Base-by-base conservation (phyloP, 2,797 vertebrate species). In the Cheracebus regulus region DNA sequence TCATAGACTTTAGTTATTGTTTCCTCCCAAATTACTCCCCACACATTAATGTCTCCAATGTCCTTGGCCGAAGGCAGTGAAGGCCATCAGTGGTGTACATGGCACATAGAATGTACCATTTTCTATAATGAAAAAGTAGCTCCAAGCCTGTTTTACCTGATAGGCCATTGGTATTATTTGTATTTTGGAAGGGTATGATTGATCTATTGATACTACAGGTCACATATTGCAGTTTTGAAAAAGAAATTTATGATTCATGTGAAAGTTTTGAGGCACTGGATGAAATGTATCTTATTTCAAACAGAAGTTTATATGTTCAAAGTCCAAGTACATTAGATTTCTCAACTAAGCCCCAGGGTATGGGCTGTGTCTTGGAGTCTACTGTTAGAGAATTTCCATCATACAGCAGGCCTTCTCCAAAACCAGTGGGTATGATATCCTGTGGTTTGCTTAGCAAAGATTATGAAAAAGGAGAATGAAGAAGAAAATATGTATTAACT, bases 211-310 rank as follows among this genome's bases (percentile, higher is more conserved):
- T 52, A 46, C 64, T 70, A 22, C 10, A 64, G 72, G 39, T 90
- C 67, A 76, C 3, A 22, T 81, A 72, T 55, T 92, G 1, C 2
- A 22, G 58, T 41, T 79, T 80, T 58, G n/a, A 55, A 41, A 75
- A 94, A 72, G 93, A 93, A 52, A 80, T 33, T 46, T 81, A 14
- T 82, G 83, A 67, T 96, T 91, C 44, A 81, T 70, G 13, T 12
- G 41, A 95, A 91, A 6, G 41, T 92, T 84, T 80, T 78, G 19
- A 81, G 76, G 61, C 26, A 61, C 1, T 33, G 58, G 55, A 58
- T 78, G 22, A 91, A 84, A 92, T 5, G 9, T 80, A 55, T 13
- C 4, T 67, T 85, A 10, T 81, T 85, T 85, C 50, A 46, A 84
- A 58, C 46, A n/a, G 80, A 84, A 82, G 2, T 80, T 58, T 58